phyloP scores from a whole-genome alignment of 2,888 invertebrate species.

The Aleiodes testaceus region DNA sequence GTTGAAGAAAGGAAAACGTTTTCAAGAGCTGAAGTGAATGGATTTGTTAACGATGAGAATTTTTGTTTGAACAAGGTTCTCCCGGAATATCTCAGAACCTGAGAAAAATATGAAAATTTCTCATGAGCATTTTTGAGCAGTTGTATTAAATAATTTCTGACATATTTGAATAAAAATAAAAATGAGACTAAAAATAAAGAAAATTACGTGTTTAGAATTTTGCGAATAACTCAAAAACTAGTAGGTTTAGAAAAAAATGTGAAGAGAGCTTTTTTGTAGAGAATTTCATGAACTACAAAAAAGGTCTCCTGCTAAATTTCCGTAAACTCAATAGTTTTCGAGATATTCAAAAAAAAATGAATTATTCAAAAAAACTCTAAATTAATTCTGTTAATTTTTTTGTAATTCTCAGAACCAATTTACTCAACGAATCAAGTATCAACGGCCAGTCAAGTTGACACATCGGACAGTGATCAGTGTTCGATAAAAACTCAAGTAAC shows the following conservation, averaged over 20 bases:
- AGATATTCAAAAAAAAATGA: too few species aligned
- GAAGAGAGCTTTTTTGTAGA: too few species aligned
- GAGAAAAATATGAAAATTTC: not conserved
- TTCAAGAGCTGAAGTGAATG: not conserved
- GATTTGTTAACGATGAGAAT: too few species aligned
- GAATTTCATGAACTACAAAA: too few species aligned
- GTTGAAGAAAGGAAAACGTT: not conserved
- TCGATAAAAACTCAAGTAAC: conserved; percentile 68
- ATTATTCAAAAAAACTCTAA: not conserved
- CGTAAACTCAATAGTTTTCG: too few species aligned
- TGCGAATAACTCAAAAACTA: not conserved
- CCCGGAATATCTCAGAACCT: not conserved
- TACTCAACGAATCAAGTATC: conserved; percentile 48
- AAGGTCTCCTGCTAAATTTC: too few species aligned
- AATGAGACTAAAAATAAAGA: too few species aligned
- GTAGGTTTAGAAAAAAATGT: too few species aligned
- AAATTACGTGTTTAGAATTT: too few species aligned
- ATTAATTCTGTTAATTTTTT: not conserved
- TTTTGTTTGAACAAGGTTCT: too few species aligned
- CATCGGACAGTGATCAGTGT: conserved; percentile 68
- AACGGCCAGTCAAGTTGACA: conserved; percentile 61
- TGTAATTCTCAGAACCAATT: conserved; percentile 26
- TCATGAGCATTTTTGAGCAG: too few species aligned
- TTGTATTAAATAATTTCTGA: conserved; percentile 1
- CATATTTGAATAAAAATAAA: too few species aligned